These are phyloP conservation scores for Nannospalax galili DNA, from an alignment of 2,113 vertebrate species.

Conservation along the genomic window DNA sequence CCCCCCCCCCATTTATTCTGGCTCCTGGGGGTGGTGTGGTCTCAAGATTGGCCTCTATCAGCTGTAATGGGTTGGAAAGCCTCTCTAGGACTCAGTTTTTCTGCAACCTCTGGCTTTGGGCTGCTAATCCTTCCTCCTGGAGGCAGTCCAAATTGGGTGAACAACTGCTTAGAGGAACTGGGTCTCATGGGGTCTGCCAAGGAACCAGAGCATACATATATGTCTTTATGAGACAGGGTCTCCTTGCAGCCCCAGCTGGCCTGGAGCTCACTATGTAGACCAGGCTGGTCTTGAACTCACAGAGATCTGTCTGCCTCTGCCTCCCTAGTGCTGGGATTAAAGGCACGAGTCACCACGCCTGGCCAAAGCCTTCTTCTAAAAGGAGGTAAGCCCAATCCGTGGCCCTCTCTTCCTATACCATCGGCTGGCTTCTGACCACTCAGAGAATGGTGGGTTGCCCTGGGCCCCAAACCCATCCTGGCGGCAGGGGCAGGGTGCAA, in stretches of 20 bases:
- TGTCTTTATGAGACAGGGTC: too few species aligned
- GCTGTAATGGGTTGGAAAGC: not conserved
- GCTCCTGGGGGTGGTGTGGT: not conserved
- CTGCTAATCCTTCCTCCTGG: not conserved
- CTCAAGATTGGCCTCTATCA: not conserved
- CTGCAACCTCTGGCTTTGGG: not conserved
- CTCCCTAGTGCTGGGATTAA: too few species aligned
- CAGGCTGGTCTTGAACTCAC: too few species aligned
- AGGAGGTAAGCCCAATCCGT: not conserved
- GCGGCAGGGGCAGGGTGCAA: not conserved
- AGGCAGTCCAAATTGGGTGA: not conserved
- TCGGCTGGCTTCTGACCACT: too few species aligned
- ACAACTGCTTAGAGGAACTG: too few species aligned
- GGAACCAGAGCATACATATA: too few species aligned
- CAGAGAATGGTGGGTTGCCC: not conserved
- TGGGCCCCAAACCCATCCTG: not conserved
- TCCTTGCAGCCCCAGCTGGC: too few species aligned
- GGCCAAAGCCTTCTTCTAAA: not conserved
- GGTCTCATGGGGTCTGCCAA: too few species aligned
- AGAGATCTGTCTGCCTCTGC: too few species aligned
- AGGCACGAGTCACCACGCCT: too few species aligned
- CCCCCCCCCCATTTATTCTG: not conserved
- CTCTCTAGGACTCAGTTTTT: not conserved
- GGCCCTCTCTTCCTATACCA: rapidly evolving
- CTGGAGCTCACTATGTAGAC: too few species aligned